Base-by-base conservation (phyloP, 1,140 invertebrate species). In the Choristoneura fumiferana region DNA sequence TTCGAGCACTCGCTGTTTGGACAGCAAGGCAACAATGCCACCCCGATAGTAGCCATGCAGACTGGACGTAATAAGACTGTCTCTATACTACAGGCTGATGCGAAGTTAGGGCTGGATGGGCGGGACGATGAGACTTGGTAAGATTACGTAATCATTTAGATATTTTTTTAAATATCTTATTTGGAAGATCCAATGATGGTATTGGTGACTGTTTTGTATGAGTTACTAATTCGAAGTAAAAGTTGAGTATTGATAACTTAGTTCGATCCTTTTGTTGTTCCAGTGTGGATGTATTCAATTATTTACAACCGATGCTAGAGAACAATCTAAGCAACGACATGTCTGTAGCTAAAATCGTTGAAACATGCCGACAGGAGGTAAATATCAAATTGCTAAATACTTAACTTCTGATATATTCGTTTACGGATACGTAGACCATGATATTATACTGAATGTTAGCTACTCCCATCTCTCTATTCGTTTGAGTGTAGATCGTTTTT, bases 1-100 rank as follows among this genome's bases (percentile, higher is more conserved):
- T 83, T 98, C 67, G 97, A 98, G 75, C 95, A 97, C 78, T 94
- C 94, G 1, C 93, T 97, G 61, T 98, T 97, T 63, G 96, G 95
- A 0, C 89, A 89, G 36, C 89, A 90, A 65, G 86, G 85, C 8
- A 88, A 89, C 43, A 87, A 84, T 8, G 81, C 88, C 0, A 88
- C 87, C 1, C 84, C 87, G 0, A 79, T 90, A 38, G 78, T 90
- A 0, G 79, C 88, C 1, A 79, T 90, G 79, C 89, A 90, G 57
- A 86, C 85, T 9, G 81, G 78, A 1, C 71, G 86, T 13, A 88
- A 89, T 60, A 91, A 91, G 71, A 91, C 91, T 9, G 84, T 92
- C 0, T 91, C 91, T 59, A 90, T 91, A 57, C 84, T 91, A 9
- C 91, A 92, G 57, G 71, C 81, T 53, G 86, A 87, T 49, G 81